phyloP scores from a whole-genome alignment of 2,113 vertebrate genomes.

The Elephantulus edwardii region DNA sequence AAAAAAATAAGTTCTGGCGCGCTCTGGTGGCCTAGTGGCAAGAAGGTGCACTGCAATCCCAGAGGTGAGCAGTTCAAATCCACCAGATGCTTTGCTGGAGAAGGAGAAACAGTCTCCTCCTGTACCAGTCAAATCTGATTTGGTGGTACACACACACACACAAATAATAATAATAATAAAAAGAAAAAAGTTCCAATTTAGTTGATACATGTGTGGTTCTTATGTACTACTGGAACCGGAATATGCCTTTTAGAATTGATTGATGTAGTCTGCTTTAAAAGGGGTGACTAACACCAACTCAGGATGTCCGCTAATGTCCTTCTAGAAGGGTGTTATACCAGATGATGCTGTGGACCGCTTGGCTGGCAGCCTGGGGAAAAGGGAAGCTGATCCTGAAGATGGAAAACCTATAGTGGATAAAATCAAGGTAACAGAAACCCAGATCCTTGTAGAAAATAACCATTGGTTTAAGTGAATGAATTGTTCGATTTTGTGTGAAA shows the following conservation, averaged over 20 bases:
- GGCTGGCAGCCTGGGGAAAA: slow-evolving; percentile 81
- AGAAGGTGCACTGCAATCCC: too few relatives aligned
- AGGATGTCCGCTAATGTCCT: not conserved
- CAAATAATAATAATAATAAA: too few relatives aligned
- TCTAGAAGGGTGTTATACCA: slow-evolving; percentile 56
- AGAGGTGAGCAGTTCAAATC: too few relatives aligned
- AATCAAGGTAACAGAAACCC: slow-evolving; percentile 82
- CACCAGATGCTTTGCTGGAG: too few relatives aligned
- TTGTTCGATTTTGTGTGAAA: not conserved
- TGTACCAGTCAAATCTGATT: too few relatives aligned
- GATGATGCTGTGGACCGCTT: slow-evolving; percentile 82
- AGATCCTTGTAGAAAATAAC: not conserved
- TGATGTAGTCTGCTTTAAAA: not conserved
- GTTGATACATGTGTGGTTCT: not conserved
- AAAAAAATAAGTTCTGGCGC: too few relatives aligned
- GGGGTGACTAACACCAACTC: not conserved
- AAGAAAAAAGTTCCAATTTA: not conserved
- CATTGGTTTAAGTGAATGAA: not conserved
- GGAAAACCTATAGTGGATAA: slow-evolving; percentile 81
- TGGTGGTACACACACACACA: too few relatives aligned
- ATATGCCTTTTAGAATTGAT: not conserved
- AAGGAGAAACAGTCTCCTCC: too few relatives aligned
- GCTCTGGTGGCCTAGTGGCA: too few relatives aligned
- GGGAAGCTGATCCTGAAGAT: slow-evolving; percentile 74
- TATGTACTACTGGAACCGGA: not conserved